Evolutionary conservation across 2,113 vertebrate genomes (phyloP), one percentile per base, ranked within the genome.

Genomic region (Smithornis capensis): DNA sequence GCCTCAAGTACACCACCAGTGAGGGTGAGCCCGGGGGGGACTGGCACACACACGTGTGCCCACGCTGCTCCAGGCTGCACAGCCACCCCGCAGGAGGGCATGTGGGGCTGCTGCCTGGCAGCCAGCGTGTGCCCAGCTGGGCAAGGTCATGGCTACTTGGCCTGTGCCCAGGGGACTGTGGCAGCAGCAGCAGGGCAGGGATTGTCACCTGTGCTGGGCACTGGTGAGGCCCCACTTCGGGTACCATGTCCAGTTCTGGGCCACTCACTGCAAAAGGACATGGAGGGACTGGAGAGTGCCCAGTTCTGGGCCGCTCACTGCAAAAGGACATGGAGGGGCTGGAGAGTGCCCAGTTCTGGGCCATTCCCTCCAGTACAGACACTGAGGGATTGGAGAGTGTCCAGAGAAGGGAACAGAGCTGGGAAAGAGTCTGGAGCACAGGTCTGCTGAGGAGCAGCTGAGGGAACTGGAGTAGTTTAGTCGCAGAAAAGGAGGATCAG

Each of bases 1-100:
- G 98, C 47, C 98, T 99, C 50, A 99, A 99, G 84, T 99, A 98
- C 50, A 97, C 98, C 2, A 98, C 92, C 94, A 98, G 97, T 17
- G 98, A 99, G 94, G 99, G 99, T 99, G 97, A 57, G 96, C 19
- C 7, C n/a, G 1, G 14, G 45, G 40, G 40, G 40, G 40, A 42
- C 40, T 42, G 40, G 40, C 40, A 42, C n/a, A n/a, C n/a, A n/a
- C 52, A 52, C 27, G 27, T 17, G 9, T 17, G 23, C 49, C 49
- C 49, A 25, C 24, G 6, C 22, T 25, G 49, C 49, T 45, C 3
- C 4, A 1, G 56, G 33, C 14, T 4, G 38, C n/a, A n/a, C n/a
- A n/a, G 50, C 35, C 37, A 38, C 47, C 53, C 3, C 4, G 47
- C 47, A 6, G 38, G 60, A 7, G 6, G 27, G 45, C 28, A 23